Conservation (phyloP, 2,888 invertebrate genomes). For the Chloroclystis v-ata region DNA sequence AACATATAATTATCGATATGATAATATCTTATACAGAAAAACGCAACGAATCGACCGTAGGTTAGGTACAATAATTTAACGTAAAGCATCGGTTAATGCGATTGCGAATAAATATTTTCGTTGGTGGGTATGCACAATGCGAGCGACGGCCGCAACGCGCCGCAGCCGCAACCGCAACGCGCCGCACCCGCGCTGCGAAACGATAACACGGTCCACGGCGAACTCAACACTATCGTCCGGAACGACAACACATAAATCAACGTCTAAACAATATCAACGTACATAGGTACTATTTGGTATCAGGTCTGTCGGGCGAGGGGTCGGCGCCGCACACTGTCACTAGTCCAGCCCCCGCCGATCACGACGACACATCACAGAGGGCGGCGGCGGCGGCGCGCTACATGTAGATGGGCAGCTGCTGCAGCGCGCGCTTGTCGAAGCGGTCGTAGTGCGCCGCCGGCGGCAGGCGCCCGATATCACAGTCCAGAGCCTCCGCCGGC, state of each 20-base stretch:
- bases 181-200: slow-evolving; percentile 27
- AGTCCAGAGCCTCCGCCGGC: slow-evolving; percentile 55
- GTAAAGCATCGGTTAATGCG: slow-evolving; percentile 70
- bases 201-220: slow-evolving; percentile 30
- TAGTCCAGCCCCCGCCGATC: slow-evolving; percentile 46
- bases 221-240: slow-evolving; percentile 50
- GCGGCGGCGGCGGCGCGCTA: slow-evolving; percentile 51
- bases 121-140: slow-evolving; percentile 52
- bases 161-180: slow-evolving; percentile 19
- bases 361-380: slow-evolving; percentile 69
- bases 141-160: slow-evolving; percentile 10
- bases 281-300: slow-evolving; percentile 73
- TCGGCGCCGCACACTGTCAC: slow-evolving; percentile 51
- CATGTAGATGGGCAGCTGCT: slow-evolving; percentile 76
- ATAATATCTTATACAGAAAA: slow-evolving; percentile 71
- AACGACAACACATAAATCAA: slow-evolving; percentile 66
- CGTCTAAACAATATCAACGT: slow-evolving; percentile 69
- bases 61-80: slow-evolving; percentile 58
- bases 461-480: slow-evolving; percentile 66
- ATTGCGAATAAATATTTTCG: slow-evolving; percentile 69
- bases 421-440: slow-evolving; percentile 73
- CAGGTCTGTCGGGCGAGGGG: slow-evolving; percentile 45
- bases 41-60: slow-evolving; percentile 69
- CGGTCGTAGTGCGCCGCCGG: slow-evolving; percentile 64
- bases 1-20: slow-evolving; percentile 78